Evolutionary conservation across 2,113 vertebrate species (phyloP).

Genomic region (Holacanthus passer): DNA sequence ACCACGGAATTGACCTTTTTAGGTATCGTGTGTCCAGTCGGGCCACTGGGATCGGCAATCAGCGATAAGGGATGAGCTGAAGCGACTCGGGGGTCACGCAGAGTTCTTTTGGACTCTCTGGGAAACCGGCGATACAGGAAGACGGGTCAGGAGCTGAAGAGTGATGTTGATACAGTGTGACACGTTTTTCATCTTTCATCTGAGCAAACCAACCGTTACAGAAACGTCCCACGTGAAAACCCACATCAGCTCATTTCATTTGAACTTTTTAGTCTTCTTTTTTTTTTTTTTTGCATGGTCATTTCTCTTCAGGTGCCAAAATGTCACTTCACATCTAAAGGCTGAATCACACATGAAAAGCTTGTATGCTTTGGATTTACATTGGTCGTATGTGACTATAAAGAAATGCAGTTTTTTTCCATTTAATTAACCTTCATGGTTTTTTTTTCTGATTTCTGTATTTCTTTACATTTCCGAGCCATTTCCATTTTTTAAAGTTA

Average conservation of each 20-base stretch:
- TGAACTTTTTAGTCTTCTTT: not conserved
- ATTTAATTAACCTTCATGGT: no score
- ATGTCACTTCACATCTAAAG: not conserved
- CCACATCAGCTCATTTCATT: not conserved
- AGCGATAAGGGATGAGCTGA: conserved; percentile 52
- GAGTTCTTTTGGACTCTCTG: conserved; percentile 47
- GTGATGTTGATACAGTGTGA: conserved; percentile 25
- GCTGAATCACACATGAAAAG: not conserved
- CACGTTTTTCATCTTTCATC: conserved; percentile 13
- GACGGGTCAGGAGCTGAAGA: conserved; percentile 28
- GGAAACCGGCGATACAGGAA: conserved; percentile 30
- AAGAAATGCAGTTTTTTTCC: no score
- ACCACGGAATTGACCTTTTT: conserved; percentile 52
- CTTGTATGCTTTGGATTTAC: not conserved
- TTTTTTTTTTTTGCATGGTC: not conserved
- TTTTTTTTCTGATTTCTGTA: no score
- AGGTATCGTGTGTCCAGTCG: conserved; percentile 51
- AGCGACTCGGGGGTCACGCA: conserved; percentile 31
- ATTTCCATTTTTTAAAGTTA: no score
- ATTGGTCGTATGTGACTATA: no score
- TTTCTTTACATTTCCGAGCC: no score
- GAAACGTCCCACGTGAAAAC: not conserved
- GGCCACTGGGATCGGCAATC: conserved; percentile 58
- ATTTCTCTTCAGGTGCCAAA: not conserved
- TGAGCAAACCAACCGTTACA: not conserved